A percentile compares a stretch with the other conserved stretches of the same genome.
These are phyloP conservation scores for Bucorvus abyssinicus DNA, from an alignment of 2,797 vertebrate species.

Conservation along the genomic window DNA sequence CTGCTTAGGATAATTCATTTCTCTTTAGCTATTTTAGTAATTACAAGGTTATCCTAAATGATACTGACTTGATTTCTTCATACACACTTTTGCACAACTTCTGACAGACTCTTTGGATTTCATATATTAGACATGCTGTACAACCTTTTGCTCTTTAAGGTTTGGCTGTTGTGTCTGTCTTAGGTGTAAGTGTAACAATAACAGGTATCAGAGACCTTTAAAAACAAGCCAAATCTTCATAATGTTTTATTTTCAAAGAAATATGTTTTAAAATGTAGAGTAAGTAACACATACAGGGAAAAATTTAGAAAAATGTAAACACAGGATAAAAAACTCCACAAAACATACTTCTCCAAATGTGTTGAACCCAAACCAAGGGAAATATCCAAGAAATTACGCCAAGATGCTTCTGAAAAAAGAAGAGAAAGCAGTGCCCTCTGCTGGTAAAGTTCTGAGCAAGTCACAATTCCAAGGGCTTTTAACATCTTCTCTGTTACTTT, in stretches of 20 bases:
- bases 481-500: conserved; percentile 99
- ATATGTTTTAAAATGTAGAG: background rate
- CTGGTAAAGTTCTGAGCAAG: conserved; percentile 88
- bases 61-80: background rate
- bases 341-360: conserved; percentile 83
- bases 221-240: background rate
- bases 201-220: background rate
- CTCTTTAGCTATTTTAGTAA: background rate
- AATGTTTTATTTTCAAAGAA: too few relatives aligned
- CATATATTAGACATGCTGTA: background rate
- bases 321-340: background rate
- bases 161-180: background rate
- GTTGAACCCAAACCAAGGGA: conserved; percentile 90
- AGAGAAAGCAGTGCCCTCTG: conserved; percentile 90
- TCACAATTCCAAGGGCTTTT: conserved; percentile 85
- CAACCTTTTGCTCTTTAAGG: background rate
- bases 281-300: background rate
- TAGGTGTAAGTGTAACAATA: background rate
- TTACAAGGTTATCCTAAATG: background rate
- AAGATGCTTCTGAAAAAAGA: conserved; percentile 90
- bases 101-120: background rate
- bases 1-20: background rate
- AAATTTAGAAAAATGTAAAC: background rate
- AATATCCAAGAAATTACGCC: conserved; percentile 89
- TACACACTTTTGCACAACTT: background rate